Percentiles rank a stretch among this genome's conserved stretches.
Conservation (phyloP, 2,113 vertebrate genomes). For the Machaerirhynchus nigripectus region DNA sequence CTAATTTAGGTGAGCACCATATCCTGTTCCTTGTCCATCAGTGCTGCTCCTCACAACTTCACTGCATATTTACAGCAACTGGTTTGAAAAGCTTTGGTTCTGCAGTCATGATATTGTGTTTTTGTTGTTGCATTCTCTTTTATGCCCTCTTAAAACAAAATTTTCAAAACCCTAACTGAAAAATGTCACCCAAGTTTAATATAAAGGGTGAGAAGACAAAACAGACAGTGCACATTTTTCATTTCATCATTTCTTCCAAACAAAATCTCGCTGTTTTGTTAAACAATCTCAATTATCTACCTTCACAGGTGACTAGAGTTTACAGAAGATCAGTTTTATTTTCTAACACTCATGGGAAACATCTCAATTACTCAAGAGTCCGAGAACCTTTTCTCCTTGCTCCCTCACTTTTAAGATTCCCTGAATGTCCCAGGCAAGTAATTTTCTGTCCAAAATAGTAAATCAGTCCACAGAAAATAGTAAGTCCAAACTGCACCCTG, state of each 20-base stretch:
- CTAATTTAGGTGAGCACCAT: not conserved
- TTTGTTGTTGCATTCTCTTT: not conserved
- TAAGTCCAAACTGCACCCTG: not conserved
- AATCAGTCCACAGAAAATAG: not conserved
- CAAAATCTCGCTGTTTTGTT: not conserved
- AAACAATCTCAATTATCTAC: not conserved
- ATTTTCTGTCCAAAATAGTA: not conserved
- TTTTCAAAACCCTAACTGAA: not conserved
- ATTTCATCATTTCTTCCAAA: not conserved
- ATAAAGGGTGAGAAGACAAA: not conserved
- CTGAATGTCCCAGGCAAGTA: not conserved
- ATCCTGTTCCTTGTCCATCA: not conserved
- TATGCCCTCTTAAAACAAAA: not conserved
- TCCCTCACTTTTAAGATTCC: not conserved
- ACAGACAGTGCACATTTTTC: rapidly evolving
- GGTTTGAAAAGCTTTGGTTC: not conserved
- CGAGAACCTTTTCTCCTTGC: not conserved
- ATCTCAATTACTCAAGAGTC: not conserved
- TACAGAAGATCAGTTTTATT: not conserved
- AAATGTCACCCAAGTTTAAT: not conserved
- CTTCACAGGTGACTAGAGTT: not conserved
- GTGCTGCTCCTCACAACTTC: not conserved
- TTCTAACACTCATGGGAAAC: not conserved
- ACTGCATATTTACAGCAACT: not conserved
- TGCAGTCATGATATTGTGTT: not conserved